Conservation (phyloP, 2,888 invertebrate species). For the Fragum whitleyi region DNA sequence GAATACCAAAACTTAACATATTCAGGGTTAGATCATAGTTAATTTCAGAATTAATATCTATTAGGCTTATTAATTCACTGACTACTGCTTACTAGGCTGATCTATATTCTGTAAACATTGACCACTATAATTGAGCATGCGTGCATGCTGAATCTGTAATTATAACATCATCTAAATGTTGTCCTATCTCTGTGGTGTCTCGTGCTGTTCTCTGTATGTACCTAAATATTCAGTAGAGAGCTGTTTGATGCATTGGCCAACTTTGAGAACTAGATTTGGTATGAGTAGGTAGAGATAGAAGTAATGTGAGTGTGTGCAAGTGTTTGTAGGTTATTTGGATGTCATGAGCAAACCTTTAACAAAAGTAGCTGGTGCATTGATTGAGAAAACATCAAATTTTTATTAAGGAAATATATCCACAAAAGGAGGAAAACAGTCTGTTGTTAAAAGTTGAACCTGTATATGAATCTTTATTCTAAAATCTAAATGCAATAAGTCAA, state of each 20-base stretch:
- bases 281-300: neutral
- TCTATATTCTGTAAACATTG: too few relatives aligned
- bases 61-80: neutral
- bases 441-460: too few relatives aligned
- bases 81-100: neutral
- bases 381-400: too few relatives aligned
- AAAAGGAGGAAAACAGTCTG: too few relatives aligned
- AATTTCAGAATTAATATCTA: too few relatives aligned
- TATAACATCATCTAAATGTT: conserved; percentile 18
- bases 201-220: conserved; percentile 10
- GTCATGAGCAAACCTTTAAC: too few relatives aligned
- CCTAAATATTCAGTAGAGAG: conserved; percentile 29
- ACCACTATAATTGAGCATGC: neutral
- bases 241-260: conserved; percentile 54
- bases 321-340: neutral
- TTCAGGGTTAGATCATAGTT: too few relatives aligned
- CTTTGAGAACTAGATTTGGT: conserved; percentile 57
- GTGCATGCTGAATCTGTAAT: neutral
- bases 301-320: neutral
- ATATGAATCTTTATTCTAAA: too few relatives aligned
- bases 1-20: neutral
- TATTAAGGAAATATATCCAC: too few relatives aligned
- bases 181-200: conserved; percentile 22
- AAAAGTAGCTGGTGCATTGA: too few relatives aligned
- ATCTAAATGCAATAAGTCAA: too few relatives aligned